A percentile compares a stretch with the other conserved stretches of the same genome.
Conservation (phyloP, 2,113 vertebrate genomes). For the Coturnix japonica region DNA sequence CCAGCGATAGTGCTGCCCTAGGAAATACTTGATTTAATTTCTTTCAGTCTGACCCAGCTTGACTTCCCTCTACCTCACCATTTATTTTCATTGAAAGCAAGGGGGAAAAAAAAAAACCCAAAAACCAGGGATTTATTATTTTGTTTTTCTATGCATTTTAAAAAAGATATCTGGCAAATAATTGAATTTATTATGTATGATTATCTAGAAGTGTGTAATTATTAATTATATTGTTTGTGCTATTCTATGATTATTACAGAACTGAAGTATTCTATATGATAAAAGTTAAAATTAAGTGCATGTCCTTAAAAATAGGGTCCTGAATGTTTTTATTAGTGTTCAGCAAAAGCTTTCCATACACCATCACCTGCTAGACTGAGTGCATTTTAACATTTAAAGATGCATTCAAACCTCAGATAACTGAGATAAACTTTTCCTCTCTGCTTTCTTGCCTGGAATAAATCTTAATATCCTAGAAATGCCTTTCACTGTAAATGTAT, state of each 20-base stretch:
- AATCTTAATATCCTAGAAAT: constrained; percentile 47
- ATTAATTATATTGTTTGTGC: background rate
- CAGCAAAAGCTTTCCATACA: background rate
- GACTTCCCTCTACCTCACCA: background rate
- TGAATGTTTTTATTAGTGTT: background rate
- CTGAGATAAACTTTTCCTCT: background rate
- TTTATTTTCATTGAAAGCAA: background rate
- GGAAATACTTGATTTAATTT: background rate
- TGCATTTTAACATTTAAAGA: constrained; percentile 42
- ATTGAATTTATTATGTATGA: background rate
- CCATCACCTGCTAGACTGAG: background rate
- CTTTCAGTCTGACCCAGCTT: background rate
- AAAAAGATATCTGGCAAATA: background rate
- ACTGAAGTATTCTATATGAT: background rate
- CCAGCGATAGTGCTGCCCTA: background rate
- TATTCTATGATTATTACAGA: background rate
- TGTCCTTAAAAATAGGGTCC: background rate
- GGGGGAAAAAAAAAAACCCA: background rate
- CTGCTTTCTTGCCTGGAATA: constrained; percentile 7
- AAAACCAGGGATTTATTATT: too few species aligned
- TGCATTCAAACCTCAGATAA: constrained; percentile 25
- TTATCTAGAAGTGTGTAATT: background rate
- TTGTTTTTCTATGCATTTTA: background rate
- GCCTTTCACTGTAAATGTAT: constrained; percentile 11
- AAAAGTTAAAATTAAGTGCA: background rate